Conservation (phyloP, 2,888 invertebrate genomes). For the Hofmannophila pseudospretella region DNA sequence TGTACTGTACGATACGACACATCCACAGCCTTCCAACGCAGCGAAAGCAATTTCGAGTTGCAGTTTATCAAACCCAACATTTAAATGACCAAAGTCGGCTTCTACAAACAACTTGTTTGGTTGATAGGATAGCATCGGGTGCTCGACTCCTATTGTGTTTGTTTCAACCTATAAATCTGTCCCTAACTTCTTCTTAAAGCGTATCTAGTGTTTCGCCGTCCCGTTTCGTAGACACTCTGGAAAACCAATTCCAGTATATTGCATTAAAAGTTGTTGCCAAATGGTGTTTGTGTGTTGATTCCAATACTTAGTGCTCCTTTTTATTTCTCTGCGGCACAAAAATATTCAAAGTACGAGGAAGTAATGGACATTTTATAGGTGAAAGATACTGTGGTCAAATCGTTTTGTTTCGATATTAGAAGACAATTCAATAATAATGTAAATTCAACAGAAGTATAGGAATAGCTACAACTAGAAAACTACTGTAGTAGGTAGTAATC, state of each 20-base stretch:
- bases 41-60: conserved; percentile 47
- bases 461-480: too few species aligned
- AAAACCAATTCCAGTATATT: conserved; percentile 71
- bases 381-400: too few species aligned
- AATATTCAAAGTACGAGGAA: too few species aligned
- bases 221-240: conserved; percentile 50
- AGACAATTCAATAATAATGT: too few species aligned
- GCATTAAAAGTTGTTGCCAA: conserved; percentile 70
- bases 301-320: conserved; percentile 23
- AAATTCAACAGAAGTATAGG: too few species aligned
- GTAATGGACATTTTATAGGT: too few species aligned
- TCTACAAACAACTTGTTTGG: conserved; percentile 61
- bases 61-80: conserved; percentile 68
- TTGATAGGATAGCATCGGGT: conserved; percentile 49
- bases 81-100: conserved; percentile 69
- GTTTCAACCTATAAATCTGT: conserved; percentile 69
- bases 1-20: too few species aligned
- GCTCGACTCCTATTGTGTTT: conserved; percentile 48
- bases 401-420: too few species aligned
- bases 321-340: conserved; percentile 14
- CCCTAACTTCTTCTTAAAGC: conserved; percentile 68
- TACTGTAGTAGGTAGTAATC: too few species aligned
- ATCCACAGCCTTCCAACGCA: conserved; percentile 34
- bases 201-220: conserved; percentile 58
- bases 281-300: conserved; percentile 41